Percentiles rank a stretch among this genome's conserved stretches.
phyloP scores from a whole-genome alignment of 2,113 vertebrate species.

The Hippopotamus amphibius region DNA sequence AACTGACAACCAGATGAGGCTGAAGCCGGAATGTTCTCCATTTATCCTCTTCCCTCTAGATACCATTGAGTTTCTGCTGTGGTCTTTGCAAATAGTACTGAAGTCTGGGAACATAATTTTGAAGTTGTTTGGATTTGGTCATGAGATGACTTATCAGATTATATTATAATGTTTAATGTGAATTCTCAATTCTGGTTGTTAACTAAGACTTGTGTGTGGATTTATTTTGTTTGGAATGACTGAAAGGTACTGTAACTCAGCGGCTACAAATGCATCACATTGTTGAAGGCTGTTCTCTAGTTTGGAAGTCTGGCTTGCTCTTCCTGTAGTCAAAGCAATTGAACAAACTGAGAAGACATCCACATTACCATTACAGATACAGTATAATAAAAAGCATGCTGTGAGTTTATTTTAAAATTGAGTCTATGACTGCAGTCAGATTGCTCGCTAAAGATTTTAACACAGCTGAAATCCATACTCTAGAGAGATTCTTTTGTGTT shows the following conservation, averaged over 20 bases:
- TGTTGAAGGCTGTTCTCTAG: conserved; percentile 49
- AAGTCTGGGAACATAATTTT: not conserved
- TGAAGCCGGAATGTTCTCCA: not conserved
- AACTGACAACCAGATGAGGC: not conserved
- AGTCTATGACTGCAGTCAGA: conserved; percentile 52
- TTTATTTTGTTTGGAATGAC: conserved; percentile 65
- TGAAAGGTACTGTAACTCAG: conserved; percentile 44
- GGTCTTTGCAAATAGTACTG: not conserved
- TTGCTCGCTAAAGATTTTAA: conserved; percentile 68
- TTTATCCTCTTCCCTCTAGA: not conserved
- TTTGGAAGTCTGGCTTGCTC: conserved; percentile 62
- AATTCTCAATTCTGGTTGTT: conserved; percentile 47
- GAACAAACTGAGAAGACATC: conserved; percentile 59
- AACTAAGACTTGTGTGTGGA: conserved; percentile 18
- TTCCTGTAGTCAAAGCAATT: conserved; percentile 58
- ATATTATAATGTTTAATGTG: conserved; percentile 36
- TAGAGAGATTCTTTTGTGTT: conserved; percentile 55
- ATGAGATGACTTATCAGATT: conserved; percentile 39
- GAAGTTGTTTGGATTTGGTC: not conserved
- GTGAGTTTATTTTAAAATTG: conserved; percentile 77
- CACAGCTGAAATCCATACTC: conserved; percentile 58
- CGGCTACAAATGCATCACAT: conserved; percentile 13
- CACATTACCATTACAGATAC: conserved; percentile 54
- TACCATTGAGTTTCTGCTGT: not conserved
- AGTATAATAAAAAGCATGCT: conserved; percentile 74